These are phyloP conservation scores for Notospermus geniculatus DNA, from an alignment of 1,140 invertebrate genomes.

Conservation along the genomic window DNA sequence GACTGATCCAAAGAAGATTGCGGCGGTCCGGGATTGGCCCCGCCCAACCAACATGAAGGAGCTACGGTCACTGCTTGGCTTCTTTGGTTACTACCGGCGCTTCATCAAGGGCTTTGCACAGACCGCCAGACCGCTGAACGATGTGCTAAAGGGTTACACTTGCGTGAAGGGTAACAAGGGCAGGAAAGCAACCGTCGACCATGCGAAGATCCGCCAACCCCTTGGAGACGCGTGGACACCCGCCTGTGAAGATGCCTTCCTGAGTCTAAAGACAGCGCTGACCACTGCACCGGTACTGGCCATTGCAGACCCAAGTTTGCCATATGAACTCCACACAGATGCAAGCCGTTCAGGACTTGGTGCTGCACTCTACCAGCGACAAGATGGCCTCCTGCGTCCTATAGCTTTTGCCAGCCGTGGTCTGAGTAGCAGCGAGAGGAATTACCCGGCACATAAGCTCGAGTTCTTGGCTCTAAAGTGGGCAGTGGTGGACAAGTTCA, in stretches of 20 bases:
- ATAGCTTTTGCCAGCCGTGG: conserved; percentile 21
- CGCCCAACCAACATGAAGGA: conserved; percentile 37
- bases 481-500: conserved; percentile 24
- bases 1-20: conserved; percentile 9
- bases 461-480: conserved; percentile 21
- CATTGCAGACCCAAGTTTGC: conserved; percentile 5
- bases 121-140: conserved; percentile 42
- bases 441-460: conserved; percentile 17
- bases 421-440: conserved; percentile 8
- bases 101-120: conserved; percentile 49
- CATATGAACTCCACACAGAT: conserved; percentile 18
- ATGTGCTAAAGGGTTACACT: conserved; percentile 36
- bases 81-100: conserved; percentile 51
- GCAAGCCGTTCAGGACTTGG: conserved; percentile 9
- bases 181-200: too few relatives aligned
- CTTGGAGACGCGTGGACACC: conserved; percentile 15
- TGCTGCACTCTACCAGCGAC: conserved; percentile 16
- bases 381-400: conserved; percentile 7
- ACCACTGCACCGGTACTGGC: conserved; percentile 13
- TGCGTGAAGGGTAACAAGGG: too few relatives aligned
- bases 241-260: conserved; percentile 11
- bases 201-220: not conserved
- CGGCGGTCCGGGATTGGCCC: conserved; percentile 21
- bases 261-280: conserved; percentile 7
- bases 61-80: conserved; percentile 55